Percentiles rank a stretch among this genome's conserved stretches.
These are phyloP conservation scores for Periparus ater DNA, from an alignment of 2,797 vertebrate genomes.

Conservation along the genomic window DNA sequence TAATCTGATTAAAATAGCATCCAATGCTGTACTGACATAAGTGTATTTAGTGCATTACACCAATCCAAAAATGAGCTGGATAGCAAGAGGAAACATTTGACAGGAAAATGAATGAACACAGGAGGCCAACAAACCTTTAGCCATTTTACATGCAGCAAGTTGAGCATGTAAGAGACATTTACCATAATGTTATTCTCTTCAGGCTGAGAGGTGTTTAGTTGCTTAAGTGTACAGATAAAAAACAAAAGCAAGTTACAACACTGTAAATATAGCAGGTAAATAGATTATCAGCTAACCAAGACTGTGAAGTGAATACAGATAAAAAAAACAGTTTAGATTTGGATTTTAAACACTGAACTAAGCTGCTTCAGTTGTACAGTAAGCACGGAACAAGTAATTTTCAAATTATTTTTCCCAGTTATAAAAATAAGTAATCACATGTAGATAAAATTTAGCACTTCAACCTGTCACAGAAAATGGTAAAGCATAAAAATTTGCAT, in stretches of 20 bases:
- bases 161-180: conserved; percentile 96
- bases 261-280: conserved; percentile 43
- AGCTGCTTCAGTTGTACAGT: background rate
- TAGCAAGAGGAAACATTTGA: conserved; percentile 82
- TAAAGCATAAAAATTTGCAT: background rate
- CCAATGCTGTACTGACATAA: background rate
- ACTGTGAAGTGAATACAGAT: background rate
- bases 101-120: conserved; percentile 77
- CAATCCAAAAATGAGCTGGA: background rate
- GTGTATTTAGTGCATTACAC: background rate
- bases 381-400: background rate
- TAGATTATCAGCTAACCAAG: background rate
- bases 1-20: background rate
- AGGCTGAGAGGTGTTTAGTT: conserved; percentile 85
- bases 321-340: background rate
- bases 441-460: background rate
- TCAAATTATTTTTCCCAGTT: background rate
- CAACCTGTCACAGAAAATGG: background rate
- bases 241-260: conserved; percentile 77
- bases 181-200: conserved; percentile 89
- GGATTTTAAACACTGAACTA: background rate
- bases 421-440: background rate
- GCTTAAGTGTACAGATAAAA: conserved; percentile 81
- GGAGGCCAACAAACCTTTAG: conserved; percentile 92
- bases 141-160: conserved; percentile 98